These are phyloP conservation scores for Melopsittacus undulatus DNA, from an alignment of 2,797 vertebrate genomes.

Conservation along the genomic window DNA sequence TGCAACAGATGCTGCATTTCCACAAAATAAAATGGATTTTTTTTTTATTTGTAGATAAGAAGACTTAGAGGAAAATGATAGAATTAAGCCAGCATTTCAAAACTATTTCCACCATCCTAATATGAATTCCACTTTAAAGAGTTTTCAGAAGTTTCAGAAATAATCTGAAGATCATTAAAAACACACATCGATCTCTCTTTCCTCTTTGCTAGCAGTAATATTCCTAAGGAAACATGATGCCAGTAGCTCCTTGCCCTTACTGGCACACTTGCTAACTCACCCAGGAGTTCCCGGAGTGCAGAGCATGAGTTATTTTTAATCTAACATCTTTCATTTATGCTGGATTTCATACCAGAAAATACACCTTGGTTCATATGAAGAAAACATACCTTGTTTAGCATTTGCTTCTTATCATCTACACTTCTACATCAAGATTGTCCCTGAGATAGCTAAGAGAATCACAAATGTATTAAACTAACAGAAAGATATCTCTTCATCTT, in stretches of 20 bases:
- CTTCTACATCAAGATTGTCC: conserved; percentile 37
- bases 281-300: not conserved
- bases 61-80: not conserved
- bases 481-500: conserved; percentile 32
- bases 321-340: not conserved
- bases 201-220: not conserved
- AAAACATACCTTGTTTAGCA: not conserved
- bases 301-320: not conserved
- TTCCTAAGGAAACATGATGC: not conserved
- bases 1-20: not conserved
- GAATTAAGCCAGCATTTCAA: not conserved
- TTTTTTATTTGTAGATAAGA: not conserved
- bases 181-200: not conserved
- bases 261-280: not conserved
- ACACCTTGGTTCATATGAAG: not conserved
- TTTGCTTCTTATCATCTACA: not conserved
- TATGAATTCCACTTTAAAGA: conserved; percentile 25
- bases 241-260: not conserved
- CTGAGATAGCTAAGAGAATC: conserved; percentile 16
- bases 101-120: not conserved
- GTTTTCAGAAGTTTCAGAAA: conserved; percentile 49
- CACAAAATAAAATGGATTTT: not conserved
- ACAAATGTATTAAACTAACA: conserved; percentile 40
- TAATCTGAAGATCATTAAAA: conserved; percentile 50
- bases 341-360: conserved; percentile 1